These are phyloP conservation scores for Rhinoderma darwinii DNA, from an alignment of 2,113 vertebrate species.

Conservation along the genomic window DNA sequence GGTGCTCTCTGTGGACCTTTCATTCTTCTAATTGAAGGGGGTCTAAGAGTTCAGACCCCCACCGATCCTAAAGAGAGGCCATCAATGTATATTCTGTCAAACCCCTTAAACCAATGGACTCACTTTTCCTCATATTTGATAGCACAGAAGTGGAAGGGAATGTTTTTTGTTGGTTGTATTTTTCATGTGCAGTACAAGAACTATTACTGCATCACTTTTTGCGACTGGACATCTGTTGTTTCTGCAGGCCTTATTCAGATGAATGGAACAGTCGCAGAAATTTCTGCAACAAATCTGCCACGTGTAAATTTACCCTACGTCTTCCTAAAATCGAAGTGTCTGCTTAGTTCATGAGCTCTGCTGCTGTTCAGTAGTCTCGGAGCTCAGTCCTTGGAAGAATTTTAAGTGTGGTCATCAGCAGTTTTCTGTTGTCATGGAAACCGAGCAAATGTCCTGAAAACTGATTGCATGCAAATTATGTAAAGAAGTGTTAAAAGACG, in stretches of 20 bases:
- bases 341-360: neutral
- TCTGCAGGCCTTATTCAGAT: too few species aligned
- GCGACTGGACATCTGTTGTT: too few species aligned
- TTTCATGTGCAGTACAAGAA: neutral
- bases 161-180: neutral
- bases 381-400: neutral
- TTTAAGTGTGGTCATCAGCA: slow-evolving; percentile 13
- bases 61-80: too few species aligned
- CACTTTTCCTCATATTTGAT: neutral
- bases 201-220: neutral
- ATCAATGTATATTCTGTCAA: too few species aligned
- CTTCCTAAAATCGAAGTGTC: neutral
- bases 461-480: slow-evolving; percentile 15
- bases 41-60: too few species aligned
- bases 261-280: too few species aligned
- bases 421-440: slow-evolving; percentile 24
- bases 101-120: too few species aligned
- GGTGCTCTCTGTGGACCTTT: too few species aligned
- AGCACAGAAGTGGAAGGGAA: neutral
- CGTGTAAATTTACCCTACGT: too few species aligned
- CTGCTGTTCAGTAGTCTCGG: neutral
- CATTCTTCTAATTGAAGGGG: too few species aligned
- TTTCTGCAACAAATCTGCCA: too few species aligned
- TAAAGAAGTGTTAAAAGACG: slow-evolving; percentile 13
- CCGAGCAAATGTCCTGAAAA: slow-evolving; percentile 27